A percentile compares a stretch with the other conserved stretches of the same genome.
phyloP scores from a whole-genome alignment of 2,113 vertebrate species.

The Ochotona princeps region DNA sequence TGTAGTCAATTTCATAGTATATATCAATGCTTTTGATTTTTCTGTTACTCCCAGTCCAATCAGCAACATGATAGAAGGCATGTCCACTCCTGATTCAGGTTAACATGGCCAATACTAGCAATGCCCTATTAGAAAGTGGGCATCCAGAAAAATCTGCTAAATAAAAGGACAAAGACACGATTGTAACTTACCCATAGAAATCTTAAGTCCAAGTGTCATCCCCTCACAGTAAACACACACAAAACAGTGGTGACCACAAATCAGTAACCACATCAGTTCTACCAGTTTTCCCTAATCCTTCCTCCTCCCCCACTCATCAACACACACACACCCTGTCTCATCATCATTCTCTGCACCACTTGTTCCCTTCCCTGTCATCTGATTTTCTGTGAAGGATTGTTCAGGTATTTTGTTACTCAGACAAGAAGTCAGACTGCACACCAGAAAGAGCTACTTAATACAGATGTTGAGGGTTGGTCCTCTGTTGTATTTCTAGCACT shows the following conservation, averaged over 20 bases:
- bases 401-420: not conserved
- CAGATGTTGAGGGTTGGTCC: not conserved
- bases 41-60: not conserved
- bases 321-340: not conserved
- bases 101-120: not conserved
- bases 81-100: not conserved
- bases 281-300: not conserved
- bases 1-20: not conserved
- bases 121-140: not conserved
- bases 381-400: not conserved
- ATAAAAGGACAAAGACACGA: not conserved
- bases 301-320: not conserved
- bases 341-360: not conserved
- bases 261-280: not conserved
- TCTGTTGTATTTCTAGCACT: not conserved
- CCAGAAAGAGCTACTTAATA: not conserved
- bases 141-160: not conserved
- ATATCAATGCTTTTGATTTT: not conserved
- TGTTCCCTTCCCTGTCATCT: not conserved
- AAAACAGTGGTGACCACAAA: not conserved
- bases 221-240: not conserved
- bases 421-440: not conserved
- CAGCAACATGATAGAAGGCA: not conserved
- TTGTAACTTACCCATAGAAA: not conserved
- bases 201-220: not conserved